These are phyloP conservation scores for Julus scandinavius DNA, from an alignment of 2,888 invertebrate species.

Conservation along the genomic window DNA sequence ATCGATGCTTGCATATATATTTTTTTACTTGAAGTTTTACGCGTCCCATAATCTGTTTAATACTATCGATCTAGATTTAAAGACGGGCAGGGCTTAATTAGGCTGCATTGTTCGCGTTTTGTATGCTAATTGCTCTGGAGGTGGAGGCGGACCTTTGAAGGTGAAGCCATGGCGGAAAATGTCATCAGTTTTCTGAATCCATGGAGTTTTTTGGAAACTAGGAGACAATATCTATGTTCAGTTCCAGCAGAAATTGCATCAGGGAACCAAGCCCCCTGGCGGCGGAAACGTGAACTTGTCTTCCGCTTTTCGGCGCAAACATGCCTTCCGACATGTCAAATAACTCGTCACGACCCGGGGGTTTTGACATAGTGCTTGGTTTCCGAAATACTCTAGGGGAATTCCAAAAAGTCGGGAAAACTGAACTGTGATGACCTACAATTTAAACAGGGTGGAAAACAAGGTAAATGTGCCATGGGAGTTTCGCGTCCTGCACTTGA, in stretches of 20 bases:
- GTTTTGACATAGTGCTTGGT: neutral
- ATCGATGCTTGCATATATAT: neutral
- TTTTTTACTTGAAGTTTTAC: neutral
- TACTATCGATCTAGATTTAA: conserved; percentile 28
- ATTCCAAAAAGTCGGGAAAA: neutral
- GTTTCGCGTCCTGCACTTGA: no score
- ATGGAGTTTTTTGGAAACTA: neutral
- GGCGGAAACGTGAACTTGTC: neutral
- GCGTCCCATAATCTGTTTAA: conserved; percentile 8
- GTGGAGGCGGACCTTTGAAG: neutral
- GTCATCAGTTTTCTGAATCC: neutral
- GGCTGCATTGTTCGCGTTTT: conserved; percentile 19
- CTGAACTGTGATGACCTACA: neutral
- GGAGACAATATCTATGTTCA: neutral
- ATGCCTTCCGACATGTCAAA: neutral
- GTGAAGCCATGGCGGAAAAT: neutral
- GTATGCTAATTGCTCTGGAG: conserved; percentile 39
- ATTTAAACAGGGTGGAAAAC: no score
- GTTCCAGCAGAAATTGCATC: neutral
- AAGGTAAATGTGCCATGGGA: no score
- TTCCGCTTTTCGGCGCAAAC: neutral
- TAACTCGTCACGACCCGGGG: neutral
- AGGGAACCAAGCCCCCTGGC: neutral
- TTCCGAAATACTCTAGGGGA: neutral
- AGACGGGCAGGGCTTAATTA: conserved; percentile 38